These are phyloP conservation scores for Chiloscyllium punctatum DNA, from an alignment of 2,797 vertebrate species.

Conservation along the genomic window DNA sequence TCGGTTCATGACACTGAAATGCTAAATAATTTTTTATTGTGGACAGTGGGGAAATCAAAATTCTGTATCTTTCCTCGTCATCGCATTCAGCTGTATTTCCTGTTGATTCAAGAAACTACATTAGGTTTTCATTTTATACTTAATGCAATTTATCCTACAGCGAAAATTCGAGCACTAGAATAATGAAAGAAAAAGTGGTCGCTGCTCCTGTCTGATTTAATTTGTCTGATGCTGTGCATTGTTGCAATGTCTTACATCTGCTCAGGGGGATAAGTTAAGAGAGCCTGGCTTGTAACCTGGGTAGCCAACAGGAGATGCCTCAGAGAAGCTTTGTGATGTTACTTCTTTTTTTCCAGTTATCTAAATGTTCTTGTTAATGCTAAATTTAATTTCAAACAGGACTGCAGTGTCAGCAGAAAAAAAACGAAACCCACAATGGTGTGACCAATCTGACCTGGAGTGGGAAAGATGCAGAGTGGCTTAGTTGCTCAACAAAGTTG, in stretches of 20 bases:
- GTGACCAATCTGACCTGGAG: background rate
- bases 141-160: background rate
- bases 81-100: background rate
- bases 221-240: background rate
- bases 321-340: background rate
- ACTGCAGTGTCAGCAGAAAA: background rate
- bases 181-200: background rate
- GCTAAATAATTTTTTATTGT: background rate
- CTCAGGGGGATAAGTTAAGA: background rate
- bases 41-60: background rate
- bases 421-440: background rate
- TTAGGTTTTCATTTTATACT: background rate
- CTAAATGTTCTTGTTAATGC: background rate
- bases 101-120: background rate
- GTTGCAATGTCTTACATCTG: background rate
- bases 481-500: background rate
- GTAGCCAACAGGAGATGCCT: background rate
- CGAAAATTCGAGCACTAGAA: background rate
- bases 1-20: background rate
- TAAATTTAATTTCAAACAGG: background rate
- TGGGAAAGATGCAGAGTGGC: background rate
- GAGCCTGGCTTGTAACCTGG: background rate
- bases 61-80: background rate
- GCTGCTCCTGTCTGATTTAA: background rate
- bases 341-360: background rate